Evolutionary conservation across 2,797 vertebrate genomes (phyloP).

Genomic region (Bovichtus variegatus): DNA sequence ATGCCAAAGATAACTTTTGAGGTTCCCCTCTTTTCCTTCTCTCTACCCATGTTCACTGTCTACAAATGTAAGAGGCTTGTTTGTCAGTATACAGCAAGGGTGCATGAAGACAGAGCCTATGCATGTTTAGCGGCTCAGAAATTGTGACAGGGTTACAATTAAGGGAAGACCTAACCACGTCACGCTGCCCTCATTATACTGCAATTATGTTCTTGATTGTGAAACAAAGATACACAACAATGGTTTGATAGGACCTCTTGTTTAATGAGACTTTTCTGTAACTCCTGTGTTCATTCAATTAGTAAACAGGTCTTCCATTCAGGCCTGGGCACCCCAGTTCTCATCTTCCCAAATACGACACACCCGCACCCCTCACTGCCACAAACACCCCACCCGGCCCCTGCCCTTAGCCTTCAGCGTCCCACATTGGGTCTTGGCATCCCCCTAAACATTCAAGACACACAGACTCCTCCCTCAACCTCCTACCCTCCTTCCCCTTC

Average conservation of each 20-base stretch:
- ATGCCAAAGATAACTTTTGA: constrained; percentile 62
- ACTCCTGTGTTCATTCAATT: constrained; percentile 83
- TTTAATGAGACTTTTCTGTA: constrained; percentile 84
- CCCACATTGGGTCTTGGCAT: constrained; percentile 76
- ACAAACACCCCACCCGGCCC: constrained; percentile 44
- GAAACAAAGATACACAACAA: constrained; percentile 79
- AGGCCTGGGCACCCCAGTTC: constrained; percentile 70
- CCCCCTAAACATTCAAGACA: constrained; percentile 78
- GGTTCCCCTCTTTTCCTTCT: constrained; percentile 35
- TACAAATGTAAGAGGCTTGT: constrained; percentile 28
- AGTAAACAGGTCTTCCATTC: constrained; percentile 84
- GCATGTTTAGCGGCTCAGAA: constrained; percentile 54
- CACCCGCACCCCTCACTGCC: constrained; percentile 48
- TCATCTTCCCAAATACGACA: constrained; percentile 76
- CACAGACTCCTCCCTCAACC: constrained; percentile 75
- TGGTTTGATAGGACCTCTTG: constrained; percentile 78
- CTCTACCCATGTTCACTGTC: constrained; percentile 8
- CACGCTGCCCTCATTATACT: constrained; percentile 72
- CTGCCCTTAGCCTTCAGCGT: constrained; percentile 69
- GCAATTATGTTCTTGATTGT: constrained; percentile 73
- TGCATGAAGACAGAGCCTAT: constrained; percentile 26
- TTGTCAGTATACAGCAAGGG: constrained; percentile 15
- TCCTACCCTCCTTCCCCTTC: constrained; percentile 51
- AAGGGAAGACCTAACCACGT: constrained; percentile 62
- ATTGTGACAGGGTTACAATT: constrained; percentile 66